Conservation (phyloP, 2,113 vertebrate genomes). For the Cinclus cinclus region DNA sequence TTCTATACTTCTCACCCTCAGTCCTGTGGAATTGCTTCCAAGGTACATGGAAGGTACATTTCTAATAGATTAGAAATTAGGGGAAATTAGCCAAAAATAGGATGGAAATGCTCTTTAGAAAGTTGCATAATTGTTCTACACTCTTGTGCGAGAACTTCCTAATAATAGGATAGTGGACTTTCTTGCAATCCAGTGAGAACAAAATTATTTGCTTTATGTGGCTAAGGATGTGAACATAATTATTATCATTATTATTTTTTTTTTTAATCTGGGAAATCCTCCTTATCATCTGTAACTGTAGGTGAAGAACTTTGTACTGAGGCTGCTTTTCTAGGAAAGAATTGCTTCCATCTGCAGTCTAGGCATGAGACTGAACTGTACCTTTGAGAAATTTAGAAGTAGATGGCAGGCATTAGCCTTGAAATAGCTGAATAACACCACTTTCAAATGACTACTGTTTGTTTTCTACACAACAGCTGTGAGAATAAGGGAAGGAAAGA, state of each 20-base stretch:
- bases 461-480: slow-evolving; percentile 23
- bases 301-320: background rate
- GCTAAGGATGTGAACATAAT: background rate
- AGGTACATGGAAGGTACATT: no score
- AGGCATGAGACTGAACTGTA: background rate
- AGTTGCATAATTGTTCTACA: background rate
- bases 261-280: background rate
- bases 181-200: background rate
- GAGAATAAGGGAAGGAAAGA: background rate
- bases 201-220: background rate
- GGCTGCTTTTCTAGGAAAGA: background rate
- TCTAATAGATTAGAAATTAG: background rate
- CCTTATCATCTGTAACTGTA: background rate
- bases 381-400: background rate
- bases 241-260: background rate
- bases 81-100: background rate
- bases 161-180: background rate
- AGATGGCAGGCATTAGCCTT: background rate
- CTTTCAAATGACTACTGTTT: background rate
- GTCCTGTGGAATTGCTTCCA: background rate
- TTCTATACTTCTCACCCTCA: background rate
- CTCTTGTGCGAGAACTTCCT: background rate
- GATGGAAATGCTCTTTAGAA: background rate
- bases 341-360: background rate
- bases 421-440: background rate